Conservation (phyloP, 1,140 invertebrate species). For the Chironomus striatipennis region DNA sequence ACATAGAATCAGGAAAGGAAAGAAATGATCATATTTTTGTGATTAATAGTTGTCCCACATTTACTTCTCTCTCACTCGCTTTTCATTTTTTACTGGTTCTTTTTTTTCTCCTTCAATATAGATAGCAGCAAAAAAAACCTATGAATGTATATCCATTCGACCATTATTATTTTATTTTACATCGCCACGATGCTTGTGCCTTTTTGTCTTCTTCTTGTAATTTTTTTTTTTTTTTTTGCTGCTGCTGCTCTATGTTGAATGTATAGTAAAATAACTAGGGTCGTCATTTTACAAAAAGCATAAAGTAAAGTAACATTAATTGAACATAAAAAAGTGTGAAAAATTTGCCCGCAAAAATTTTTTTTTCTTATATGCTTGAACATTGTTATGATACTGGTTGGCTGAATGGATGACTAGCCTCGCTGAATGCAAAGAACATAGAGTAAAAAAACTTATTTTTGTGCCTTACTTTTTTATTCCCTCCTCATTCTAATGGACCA, state of each 20-base stretch:
- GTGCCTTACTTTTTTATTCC: background rate
- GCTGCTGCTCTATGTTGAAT: background rate
- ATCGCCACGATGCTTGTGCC: background rate
- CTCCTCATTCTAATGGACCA: background rate
- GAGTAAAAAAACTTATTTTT: background rate
- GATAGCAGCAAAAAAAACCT: too few relatives aligned
- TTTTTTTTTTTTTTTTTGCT: background rate
- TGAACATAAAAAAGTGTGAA: constrained; percentile 22
- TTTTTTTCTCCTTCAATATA: background rate
- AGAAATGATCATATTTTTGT: constrained; percentile 24
- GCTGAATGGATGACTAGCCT: background rate
- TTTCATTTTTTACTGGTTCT: background rate
- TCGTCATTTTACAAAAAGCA: background rate
- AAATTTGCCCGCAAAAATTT: constrained; percentile 11
- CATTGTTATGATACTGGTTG: background rate
- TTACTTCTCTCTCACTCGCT: background rate
- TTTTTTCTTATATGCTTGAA: background rate
- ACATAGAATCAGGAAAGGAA: constrained; percentile 17
- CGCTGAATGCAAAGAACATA: background rate
- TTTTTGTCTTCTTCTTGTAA: background rate
- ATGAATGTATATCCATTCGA: background rate
- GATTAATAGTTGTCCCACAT: constrained; percentile 23
- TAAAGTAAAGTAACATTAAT: constrained; percentile 14
- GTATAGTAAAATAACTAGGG: background rate
- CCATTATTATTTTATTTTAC: background rate